Percentiles rank a stretch among this genome's conserved stretches.
phyloP scores from a whole-genome alignment of 2,113 vertebrate species.

The Lucifuga dentata region DNA sequence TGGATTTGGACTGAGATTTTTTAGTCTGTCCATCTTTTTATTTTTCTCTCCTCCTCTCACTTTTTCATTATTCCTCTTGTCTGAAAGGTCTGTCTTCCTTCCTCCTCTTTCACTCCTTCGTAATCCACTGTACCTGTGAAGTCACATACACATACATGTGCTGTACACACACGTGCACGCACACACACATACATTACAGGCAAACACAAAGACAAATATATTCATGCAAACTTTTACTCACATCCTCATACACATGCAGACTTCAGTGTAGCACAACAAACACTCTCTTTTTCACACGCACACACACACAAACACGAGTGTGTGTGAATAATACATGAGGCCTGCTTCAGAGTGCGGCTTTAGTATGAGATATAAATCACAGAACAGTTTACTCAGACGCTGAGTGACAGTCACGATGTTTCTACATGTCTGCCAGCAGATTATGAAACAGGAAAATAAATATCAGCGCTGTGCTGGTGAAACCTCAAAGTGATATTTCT shows the following conservation, averaged over 20 bases:
- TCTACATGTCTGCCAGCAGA: slow-evolving; percentile 24
- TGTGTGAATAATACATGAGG: slow-evolving; percentile 69
- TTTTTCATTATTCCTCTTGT: not conserved
- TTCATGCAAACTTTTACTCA: slow-evolving; percentile 14
- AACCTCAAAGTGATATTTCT: too few relatives aligned
- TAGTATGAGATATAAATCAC: slow-evolving; percentile 74
- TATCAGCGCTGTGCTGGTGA: slow-evolving; percentile 6
- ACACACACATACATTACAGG: slow-evolving; percentile 23
- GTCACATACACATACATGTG: slow-evolving; percentile 36
- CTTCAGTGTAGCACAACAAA: not conserved
- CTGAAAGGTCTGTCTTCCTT: not conserved
- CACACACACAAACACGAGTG: slow-evolving; percentile 13
- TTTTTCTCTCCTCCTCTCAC: not conserved
- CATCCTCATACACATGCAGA: not conserved
- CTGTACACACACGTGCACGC: not conserved
- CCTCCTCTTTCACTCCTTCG: not conserved
- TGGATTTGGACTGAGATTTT: too few relatives aligned
- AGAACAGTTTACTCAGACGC: slow-evolving; percentile 37
- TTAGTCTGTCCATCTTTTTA: not conserved
- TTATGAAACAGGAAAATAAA: slow-evolving; percentile 10
- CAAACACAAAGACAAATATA: slow-evolving; percentile 21
- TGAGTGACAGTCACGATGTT: too few relatives aligned
- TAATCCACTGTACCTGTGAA: slow-evolving; percentile 38
- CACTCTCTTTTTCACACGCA: not conserved
- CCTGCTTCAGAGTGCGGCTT: slow-evolving; percentile 43